Conservation (phyloP, 1,140 invertebrate species). For the Goniozus legneri region DNA sequence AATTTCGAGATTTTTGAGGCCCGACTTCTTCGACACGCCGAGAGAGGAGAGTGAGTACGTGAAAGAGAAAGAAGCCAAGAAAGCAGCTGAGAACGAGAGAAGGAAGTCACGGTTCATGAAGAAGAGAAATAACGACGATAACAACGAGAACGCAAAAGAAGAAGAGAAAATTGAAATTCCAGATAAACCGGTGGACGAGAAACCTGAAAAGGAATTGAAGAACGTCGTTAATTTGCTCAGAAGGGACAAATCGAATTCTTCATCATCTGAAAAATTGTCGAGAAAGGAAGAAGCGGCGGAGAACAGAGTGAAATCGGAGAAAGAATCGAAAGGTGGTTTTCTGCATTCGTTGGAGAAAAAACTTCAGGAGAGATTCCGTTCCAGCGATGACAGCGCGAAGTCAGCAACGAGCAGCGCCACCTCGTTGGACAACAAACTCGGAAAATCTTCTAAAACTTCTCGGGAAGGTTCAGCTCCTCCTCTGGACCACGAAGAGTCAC, state of each 20-base stretch:
- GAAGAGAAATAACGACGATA: constrained; percentile 32
- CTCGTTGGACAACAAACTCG: too few relatives aligned
- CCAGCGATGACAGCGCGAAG: constrained; percentile 29
- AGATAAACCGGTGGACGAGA: constrained; percentile 13
- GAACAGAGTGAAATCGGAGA: constrained; percentile 16
- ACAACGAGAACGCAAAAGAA: not conserved
- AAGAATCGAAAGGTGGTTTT: constrained; percentile 37
- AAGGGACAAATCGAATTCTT: constrained; percentile 20
- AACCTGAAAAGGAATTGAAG: constrained; percentile 38
- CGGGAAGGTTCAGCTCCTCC: constrained; percentile 65
- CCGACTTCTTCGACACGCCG: constrained; percentile 75
- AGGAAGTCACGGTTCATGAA: constrained; percentile 46
- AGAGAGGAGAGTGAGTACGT: constrained; percentile 66
- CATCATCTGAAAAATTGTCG: constrained; percentile 19
- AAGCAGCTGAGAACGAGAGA: constrained; percentile 48
- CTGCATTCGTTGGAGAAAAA: constrained; percentile 52
- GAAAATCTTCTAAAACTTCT: constrained; percentile 33
- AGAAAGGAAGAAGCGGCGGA: constrained; percentile 13
- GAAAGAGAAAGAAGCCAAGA: constrained; percentile 64
- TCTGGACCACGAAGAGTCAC: constrained; percentile 37
- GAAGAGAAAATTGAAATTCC: not conserved
- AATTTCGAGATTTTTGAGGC: constrained; percentile 69
- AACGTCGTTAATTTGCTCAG: constrained; percentile 41
- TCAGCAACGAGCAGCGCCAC: constrained; percentile 5
- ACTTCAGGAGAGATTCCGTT: constrained; percentile 49